phyloP scores from a whole-genome alignment of 2,113 vertebrate species.

The Balaeniceps rex region DNA sequence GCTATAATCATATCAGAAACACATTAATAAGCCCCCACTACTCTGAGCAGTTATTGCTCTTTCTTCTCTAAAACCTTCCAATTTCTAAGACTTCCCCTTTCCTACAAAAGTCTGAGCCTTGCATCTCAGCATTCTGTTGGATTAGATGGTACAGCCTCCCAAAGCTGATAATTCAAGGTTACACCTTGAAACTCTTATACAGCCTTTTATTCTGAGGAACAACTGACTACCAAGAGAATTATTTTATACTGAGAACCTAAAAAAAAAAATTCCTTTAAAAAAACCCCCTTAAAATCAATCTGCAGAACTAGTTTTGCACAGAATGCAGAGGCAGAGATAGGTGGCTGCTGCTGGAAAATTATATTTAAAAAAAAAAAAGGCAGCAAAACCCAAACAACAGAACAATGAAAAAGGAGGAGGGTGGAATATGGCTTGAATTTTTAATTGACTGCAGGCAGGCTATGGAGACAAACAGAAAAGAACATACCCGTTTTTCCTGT shows the following conservation, averaged over 20 bases:
- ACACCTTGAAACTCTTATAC: slow-evolving; percentile 25
- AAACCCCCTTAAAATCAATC: background rate
- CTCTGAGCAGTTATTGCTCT: slow-evolving; percentile 19
- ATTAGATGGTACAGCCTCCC: slow-evolving; percentile 27
- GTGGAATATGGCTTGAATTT: slow-evolving; percentile 5
- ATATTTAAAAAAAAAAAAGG: background rate
- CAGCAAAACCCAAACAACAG: slow-evolving; percentile 13
- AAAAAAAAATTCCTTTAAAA: background rate
- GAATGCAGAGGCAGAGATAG: background rate
- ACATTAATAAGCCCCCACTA: slow-evolving; percentile 16
- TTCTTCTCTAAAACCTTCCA: slow-evolving; percentile 34
- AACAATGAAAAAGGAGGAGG: background rate
- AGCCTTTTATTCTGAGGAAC: slow-evolving; percentile 26
- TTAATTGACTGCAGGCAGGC: slow-evolving; percentile 16
- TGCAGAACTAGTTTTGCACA: background rate
- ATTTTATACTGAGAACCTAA: background rate
- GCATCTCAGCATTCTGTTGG: slow-evolving; percentile 3
- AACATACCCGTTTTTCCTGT: slow-evolving; percentile 93
- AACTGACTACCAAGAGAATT: slow-evolving; percentile 37
- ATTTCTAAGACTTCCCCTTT: background rate
- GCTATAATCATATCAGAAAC: slow-evolving; percentile 30
- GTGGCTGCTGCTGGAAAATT: slow-evolving; percentile 5
- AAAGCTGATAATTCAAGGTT: slow-evolving; percentile 53
- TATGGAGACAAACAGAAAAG: background rate
- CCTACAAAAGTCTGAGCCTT: background rate